Base-by-base conservation (phyloP, 2,888 invertebrate species). In the Melanchra persicariae region DNA sequence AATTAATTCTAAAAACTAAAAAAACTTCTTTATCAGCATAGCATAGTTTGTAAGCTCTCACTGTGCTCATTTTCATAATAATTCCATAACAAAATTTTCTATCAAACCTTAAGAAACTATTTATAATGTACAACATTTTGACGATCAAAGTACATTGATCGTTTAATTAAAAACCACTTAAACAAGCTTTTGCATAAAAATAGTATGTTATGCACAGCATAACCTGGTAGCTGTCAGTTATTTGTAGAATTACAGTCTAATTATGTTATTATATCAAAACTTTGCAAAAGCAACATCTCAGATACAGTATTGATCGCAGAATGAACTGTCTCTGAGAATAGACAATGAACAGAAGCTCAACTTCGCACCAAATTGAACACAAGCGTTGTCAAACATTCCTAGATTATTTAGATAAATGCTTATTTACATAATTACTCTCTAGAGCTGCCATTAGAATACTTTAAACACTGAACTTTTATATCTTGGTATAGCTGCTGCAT, bases 341-440 rank as follows among this genome's bases (percentile, higher is more conserved):
- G 76, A 63, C 47, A 77, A 61, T 75, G 69, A 80, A 74, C 68
- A 80, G 63, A 77, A 74, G 75, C 45, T 17, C 17, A 37, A 58
- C 43, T 40, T 67, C 17, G 76, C 68, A 75, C 81, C 67, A 60
- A 80, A 74, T 62, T 77, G 68, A 80, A 67, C 75, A 64, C 79
- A 74, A 74, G 66, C 58, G 7, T 65, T 74, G 30, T 37, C 12
- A 54, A 51, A 62, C 19, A 62, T 47, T 26, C 2, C 0, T 58
- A 47, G 40, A 62, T 34, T 47, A 72, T 49, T 58, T 19, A 49
- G 47, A 15, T 54, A 72, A 45, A 52, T 26, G 22, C 3, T 37
- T 79, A 65, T 81, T 81, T 65, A 70, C 58, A 66, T 62, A 3
- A 54, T 59, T 60, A 43, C n/a, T 52, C 4, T 19, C 9, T 22